Base-by-base conservation (phyloP, 2,113 vertebrate genomes). In the Cephalophus harveyi region DNA sequence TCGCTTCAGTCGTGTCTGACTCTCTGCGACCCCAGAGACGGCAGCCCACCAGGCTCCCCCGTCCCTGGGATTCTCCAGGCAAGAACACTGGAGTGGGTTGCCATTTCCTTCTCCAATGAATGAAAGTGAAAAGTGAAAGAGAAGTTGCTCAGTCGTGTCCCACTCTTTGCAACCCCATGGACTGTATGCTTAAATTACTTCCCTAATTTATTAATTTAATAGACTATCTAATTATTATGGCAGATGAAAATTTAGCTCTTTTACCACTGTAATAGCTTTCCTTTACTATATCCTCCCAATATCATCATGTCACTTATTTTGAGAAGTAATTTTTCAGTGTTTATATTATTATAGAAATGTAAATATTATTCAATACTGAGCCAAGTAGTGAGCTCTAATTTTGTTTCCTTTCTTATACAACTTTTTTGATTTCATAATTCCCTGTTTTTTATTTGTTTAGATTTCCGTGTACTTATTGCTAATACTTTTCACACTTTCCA, bases 291-390 rank as follows among this genome's bases (percentile, higher is more conserved):
- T 64, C 13, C 16, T 97, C 21, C 48, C 48, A 48, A 55, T 54
- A 43, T 59, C 25, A 48, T 67, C 21, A 21, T 93, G 27, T 83
- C 25, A 50, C 55, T 91, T 1, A 59, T 78, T 87, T 88, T 88
- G 40, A 88, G 27, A 93, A 90, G 48, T 87, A 17, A 54, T 57
- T 92, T 88, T 94, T 95, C 55, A 85, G n/a, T 78, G 28, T 84
- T 88, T 79, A 30, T 33, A 57, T 88, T 87, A 83, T 94, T 64
- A 67, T 67, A 33, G 43, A 17, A 78, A 11, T 76, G 12, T 64
- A 78, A 91, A 91, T 91, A 76, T 87, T 93, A 25, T 78, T 83
- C 54, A n/a, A 78, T 87, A n/a, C 74, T 83, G 21, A 84, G 55
- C 48, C 87, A 96, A 57, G 21, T 55, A 48, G 40, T 83, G 23